Evolutionary conservation across 53 echinoderm and acorn worm species (phyloP).

Genomic region (Arbacia lixula): DNA sequence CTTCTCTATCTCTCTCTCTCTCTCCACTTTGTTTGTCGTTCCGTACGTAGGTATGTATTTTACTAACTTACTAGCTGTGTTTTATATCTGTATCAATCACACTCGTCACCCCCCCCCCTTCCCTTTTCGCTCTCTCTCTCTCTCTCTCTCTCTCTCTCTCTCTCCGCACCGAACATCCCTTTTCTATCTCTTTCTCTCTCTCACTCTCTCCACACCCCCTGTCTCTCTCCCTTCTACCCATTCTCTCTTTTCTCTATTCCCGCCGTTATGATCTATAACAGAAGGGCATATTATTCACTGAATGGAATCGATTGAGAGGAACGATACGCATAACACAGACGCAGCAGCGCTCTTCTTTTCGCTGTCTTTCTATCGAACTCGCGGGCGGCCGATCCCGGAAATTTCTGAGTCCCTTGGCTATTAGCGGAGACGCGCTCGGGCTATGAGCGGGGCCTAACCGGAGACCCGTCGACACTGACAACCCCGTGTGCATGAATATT

Average conservation of each 20-base stretch:
- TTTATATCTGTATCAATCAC: too few species aligned
- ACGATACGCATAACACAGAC: slow-evolving; percentile 57
- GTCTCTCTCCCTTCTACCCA: background rate
- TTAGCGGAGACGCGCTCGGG: slow-evolving; percentile 42
- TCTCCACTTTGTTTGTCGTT: too few species aligned
- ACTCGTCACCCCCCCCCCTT: background rate
- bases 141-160: background rate
- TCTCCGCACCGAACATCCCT: background rate
- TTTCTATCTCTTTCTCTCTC: too few species aligned
- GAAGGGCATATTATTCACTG: slow-evolving; percentile 40
- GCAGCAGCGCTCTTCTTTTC: background rate
- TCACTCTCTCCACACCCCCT: background rate
- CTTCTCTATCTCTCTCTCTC: background rate
- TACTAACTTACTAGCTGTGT: too few species aligned
- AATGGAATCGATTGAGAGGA: slow-evolving; percentile 42
- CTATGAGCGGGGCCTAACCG: slow-evolving; percentile 31
- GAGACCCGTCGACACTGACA: slow-evolving; percentile 30
- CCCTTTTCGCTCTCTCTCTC: background rate
- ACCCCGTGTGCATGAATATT: slow-evolving; percentile 53
- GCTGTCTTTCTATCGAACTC: slow-evolving; percentile 29
- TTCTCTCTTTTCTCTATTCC: slow-evolving; percentile 5
- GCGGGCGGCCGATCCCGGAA: slow-evolving; percentile 30
- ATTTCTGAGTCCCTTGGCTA: slow-evolving; percentile 47
- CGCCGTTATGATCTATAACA: slow-evolving; percentile 42
- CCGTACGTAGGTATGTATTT: too few species aligned